phyloP scores from a whole-genome alignment of 2,797 vertebrate genomes.

The Botia kubotai region DNA sequence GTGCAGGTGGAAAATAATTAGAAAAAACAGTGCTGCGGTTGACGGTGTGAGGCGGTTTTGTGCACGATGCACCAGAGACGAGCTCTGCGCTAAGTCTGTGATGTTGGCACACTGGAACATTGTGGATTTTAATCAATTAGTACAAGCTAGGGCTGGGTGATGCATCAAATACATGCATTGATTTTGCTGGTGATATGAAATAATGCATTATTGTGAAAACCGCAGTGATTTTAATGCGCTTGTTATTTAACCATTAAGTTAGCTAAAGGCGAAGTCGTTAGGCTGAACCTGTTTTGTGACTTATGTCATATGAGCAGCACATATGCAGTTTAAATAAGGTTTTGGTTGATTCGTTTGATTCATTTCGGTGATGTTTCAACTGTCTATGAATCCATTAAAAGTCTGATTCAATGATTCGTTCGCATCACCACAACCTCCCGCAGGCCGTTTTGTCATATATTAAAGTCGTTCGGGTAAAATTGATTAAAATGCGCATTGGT shows the following conservation, averaged over 20 bases:
- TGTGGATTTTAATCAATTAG: no score
- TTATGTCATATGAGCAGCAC: no score
- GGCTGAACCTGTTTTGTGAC: no score
- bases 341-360: background rate
- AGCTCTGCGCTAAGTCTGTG: background rate
- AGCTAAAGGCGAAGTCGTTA: background rate
- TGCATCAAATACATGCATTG: no score
- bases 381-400: no score
- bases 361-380: no score
- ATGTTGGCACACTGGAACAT: no score
- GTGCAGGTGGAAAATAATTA: constrained; percentile 24
- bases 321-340: background rate
- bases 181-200: no score
- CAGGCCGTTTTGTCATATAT: background rate
- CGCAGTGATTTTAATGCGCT: constrained; percentile 3
- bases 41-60: background rate
- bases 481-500: background rate
- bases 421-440: background rate
- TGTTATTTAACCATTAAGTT: constrained; percentile 2
- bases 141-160: no score
- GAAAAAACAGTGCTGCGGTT: background rate
- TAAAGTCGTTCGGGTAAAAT: background rate
- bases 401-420: background rate
- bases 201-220: background rate
- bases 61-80: background rate